Evolutionary conservation across 2,888 invertebrate genomes (phyloP), one percentile per base, ranked within the genome.

Genomic region (Tinea pellionella): DNA sequence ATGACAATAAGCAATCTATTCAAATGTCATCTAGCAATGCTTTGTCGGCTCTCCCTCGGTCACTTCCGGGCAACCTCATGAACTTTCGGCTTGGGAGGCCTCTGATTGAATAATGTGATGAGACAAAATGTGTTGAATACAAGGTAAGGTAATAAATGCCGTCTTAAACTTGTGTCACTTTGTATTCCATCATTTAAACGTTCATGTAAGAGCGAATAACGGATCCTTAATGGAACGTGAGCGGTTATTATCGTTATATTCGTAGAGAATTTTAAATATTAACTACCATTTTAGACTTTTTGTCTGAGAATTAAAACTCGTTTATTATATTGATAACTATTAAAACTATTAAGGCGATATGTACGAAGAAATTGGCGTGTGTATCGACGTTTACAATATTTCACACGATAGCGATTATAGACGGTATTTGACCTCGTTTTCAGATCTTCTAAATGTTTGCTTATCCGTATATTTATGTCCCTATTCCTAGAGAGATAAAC

Each of bases 91-190:
- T 66, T 77, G 77, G 77, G 80, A 74, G 77, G 77, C 72, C 75
- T 68, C 65, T 62, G 56, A 68, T 67, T 70, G 69, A 75, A 69
- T 74, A 71, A 75, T 74, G 71, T 66, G 73, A 74, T 72, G 75
- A 72, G 72, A 75, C 75, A 70, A 75, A 76, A 75, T 75, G 73
- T 74, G 72, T 70, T 69, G 70, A 72, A 74, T 72, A 73, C 69
- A 61, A 61, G 13, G 29, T 32, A 66, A 64, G 65, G 68, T 73
- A 69, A 75, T 73, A 75, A 75, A 75, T 74, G 73, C 67, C 69
- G 69, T 70, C 71, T 42, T 72, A 75, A 24, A 72, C 71, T 69
- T 69, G 71, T 73, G 66, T 56, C 16, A 47, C 47, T 2, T 47
- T 15, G 47, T 47, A 16, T 47, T 47, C 16, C 47, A 47, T 30